phyloP scores from a whole-genome alignment of 2,113 vertebrate genomes.

The Xenus cinereus region DNA sequence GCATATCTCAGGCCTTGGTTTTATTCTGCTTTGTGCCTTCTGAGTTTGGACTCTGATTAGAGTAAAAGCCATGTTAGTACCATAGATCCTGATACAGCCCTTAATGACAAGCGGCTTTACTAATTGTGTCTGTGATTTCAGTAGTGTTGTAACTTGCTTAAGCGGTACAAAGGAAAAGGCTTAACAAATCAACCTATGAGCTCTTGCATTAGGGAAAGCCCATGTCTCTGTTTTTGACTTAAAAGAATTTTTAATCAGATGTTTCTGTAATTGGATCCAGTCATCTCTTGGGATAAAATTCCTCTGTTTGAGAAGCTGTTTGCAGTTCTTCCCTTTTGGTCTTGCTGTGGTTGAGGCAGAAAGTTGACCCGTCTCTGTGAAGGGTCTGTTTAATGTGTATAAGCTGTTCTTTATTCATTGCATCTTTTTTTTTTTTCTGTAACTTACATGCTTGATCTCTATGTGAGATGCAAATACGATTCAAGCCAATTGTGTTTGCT shows the following conservation, averaged over 20 bases:
- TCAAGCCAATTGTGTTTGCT: constrained; percentile 19
- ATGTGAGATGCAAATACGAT: background rate
- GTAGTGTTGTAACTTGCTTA: constrained; percentile 13
- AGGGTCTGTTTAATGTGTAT: background rate
- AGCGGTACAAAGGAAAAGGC: constrained; percentile 5
- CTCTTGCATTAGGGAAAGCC: background rate
- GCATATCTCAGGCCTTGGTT: background rate
- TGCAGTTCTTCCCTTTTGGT: background rate
- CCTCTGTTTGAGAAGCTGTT: constrained; percentile 5
- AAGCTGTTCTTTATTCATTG: background rate
- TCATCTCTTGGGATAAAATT: constrained; percentile 17
- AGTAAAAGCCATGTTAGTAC: background rate
- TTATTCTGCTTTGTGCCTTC: background rate
- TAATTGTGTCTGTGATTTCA: constrained; percentile 28
- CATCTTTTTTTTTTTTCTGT: background rate
- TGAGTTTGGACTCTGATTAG: background rate
- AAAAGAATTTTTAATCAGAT: constrained; percentile 28
- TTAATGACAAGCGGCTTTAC: background rate
- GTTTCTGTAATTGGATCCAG: constrained; percentile 32
- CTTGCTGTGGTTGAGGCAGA: background rate
- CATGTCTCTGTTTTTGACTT: constrained; percentile 18
- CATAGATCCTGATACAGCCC: background rate
- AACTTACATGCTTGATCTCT: constrained; percentile 32
- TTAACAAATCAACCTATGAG: background rate
- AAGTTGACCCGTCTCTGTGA: background rate